phyloP scores from a whole-genome alignment of 64 coral and sea anemone genomes.

The Montipora foliosa region DNA sequence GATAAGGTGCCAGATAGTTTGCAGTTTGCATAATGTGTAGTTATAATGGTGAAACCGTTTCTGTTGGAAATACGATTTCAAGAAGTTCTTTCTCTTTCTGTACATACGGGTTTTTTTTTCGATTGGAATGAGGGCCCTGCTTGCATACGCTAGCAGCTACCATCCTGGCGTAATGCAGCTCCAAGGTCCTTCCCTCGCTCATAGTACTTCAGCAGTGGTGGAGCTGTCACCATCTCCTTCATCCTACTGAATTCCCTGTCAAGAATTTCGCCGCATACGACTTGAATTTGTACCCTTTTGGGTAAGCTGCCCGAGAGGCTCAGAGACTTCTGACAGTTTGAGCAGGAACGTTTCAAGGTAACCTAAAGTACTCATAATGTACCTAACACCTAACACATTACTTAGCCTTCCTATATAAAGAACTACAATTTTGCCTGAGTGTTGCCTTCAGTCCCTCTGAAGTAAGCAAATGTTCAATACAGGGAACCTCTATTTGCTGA shows the following conservation, averaged over 20 bases:
- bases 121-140: background rate
- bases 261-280: background rate
- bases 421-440: background rate
- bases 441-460: background rate
- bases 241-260: background rate
- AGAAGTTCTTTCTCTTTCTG: constrained; percentile 33
- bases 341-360: background rate
- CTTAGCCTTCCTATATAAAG: background rate
- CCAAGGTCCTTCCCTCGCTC: background rate
- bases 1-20: too few species aligned
- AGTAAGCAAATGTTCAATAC: background rate
- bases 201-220: constrained; percentile 41
- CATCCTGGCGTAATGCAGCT: constrained; percentile 30
- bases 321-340: background rate
- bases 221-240: constrained; percentile 19
- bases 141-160: constrained; percentile 16
- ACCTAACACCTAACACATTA: background rate
- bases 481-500: too few species aligned
- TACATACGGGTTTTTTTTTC: background rate
- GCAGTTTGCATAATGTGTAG: background rate
- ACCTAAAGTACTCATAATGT: background rate
- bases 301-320: background rate
- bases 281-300: background rate
- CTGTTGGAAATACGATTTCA: constrained; percentile 49
- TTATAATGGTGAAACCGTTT: constrained; percentile 64